Evolutionary conservation across 2,113 vertebrate species (phyloP), one percentile per base, ranked within the genome.

Genomic region (Halcyon malimbica): DNA sequence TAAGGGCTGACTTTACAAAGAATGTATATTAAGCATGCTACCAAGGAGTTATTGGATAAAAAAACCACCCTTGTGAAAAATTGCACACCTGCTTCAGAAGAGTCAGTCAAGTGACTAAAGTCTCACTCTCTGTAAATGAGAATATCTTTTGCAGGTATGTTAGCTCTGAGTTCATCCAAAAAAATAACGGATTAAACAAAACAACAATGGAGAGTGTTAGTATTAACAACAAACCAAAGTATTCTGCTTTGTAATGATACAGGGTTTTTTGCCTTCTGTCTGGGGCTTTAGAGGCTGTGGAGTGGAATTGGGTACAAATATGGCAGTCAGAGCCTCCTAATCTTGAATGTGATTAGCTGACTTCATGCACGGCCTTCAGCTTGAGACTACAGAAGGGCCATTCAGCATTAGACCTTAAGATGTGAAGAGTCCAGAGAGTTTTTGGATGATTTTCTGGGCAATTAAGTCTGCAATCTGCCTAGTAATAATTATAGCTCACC

Each of bases 371-470:
- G 64, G 83, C 75, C 44, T 88, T 88, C 56, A 74, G 7, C 10
- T 0, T 81, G 71, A 90, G 69, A 41, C 21, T 91, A 57, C 41
- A 90, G 80, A 90, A 89, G 31, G 25, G 16, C 20, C 23, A 56
- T 91, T 92, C 51, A 83, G 16, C 13, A 44, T 78, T 56, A 83
- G 60, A 31, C 35, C 8, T 63, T 71, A 63, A 81, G 26, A 96
- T 42, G 10, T 23, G 68, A 92, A 81, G 25, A 65, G 24, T 68
- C 29, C 51, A 78, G 76, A 67, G n/a, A 67, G 24, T 26, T 86
- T 96, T 42, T 33, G 39, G 26, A 48, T 80, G 3, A 74, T 92
- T 94, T 97, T 89, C 93, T 95, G 73, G 46, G 26, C 76, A 84
- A 75, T 84, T 94, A 84, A 89, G 1, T 64, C 42, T 44, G 50